A percentile compares a stretch with the other conserved stretches of the same genome.
Conservation (phyloP, 2,888 invertebrate genomes). For the Plebejus argus region DNA sequence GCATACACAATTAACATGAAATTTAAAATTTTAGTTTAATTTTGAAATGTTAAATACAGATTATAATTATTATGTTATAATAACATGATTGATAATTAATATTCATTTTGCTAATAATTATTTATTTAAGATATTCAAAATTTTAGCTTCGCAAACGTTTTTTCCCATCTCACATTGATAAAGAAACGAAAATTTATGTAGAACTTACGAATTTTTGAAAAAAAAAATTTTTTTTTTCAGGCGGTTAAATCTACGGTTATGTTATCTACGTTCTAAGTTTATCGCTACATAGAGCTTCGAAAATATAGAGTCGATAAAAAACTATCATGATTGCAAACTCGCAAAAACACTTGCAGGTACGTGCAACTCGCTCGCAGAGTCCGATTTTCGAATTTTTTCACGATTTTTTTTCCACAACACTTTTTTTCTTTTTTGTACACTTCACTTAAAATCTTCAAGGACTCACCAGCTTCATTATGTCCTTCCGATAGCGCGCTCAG, state of each 20-base stretch:
- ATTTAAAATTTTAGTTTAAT: neutral
- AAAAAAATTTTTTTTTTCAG: neutral
- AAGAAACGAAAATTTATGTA: neutral
- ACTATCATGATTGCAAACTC: neutral
- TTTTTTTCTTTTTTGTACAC: conserved; percentile 49
- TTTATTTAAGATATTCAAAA: neutral
- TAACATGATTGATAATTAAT: neutral
- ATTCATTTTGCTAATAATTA: neutral
- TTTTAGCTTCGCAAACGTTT: neutral
- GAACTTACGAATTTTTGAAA: no score
- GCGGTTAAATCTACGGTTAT: neutral
- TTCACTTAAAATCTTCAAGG: conserved; percentile 55
- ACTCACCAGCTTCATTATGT: conserved; percentile 78
- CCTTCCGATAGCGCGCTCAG: conserved; percentile 66
- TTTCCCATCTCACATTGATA: neutral
- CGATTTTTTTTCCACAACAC: conserved; percentile 34
- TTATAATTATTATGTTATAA: neutral
- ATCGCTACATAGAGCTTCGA: neutral
- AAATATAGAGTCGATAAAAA: conserved; percentile 6
- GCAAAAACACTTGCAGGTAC: neutral
- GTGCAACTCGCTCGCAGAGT: neutral
- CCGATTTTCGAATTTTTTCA: conserved; percentile 28
- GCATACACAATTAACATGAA: neutral
- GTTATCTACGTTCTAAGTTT: neutral
- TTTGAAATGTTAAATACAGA: neutral